Percentiles rank a stretch among this genome's conserved stretches.
Conservation (phyloP, 2,888 invertebrate species). For the Germaria angustata region DNA sequence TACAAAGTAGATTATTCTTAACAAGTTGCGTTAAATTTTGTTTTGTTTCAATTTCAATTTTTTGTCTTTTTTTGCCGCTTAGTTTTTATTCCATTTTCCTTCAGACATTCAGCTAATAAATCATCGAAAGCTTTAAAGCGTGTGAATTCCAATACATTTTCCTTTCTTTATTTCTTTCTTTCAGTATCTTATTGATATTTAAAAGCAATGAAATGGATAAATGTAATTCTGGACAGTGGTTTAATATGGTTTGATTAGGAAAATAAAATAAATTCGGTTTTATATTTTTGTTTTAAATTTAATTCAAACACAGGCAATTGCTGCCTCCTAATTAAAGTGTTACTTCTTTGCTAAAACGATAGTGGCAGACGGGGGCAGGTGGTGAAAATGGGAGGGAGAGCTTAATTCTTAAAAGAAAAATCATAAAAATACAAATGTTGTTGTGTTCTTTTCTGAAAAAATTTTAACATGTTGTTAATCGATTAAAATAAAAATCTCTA, state of each 20-base stretch:
- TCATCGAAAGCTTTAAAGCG: constrained; percentile 65
- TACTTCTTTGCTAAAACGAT: too few relatives aligned
- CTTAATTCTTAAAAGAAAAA: too few relatives aligned
- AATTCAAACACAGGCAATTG: too few relatives aligned
- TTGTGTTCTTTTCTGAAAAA: too few relatives aligned
- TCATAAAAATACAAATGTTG: too few relatives aligned
- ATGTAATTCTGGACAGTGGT: constrained; percentile 30
- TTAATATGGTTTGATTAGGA: background rate
- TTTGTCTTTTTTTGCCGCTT: background rate
- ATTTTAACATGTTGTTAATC: too few relatives aligned
- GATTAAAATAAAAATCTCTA: too few relatives aligned
- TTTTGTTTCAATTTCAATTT: background rate
- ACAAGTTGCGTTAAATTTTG: constrained; percentile 51
- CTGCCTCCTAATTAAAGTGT: too few relatives aligned
- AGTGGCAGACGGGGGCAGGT: too few relatives aligned
- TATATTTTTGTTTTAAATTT: too few relatives aligned
- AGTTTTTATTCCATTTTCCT: constrained; percentile 44
- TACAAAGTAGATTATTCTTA: constrained; percentile 51
- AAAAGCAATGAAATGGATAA: constrained; percentile 30
- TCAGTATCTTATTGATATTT: constrained; percentile 12
- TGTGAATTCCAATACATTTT: constrained; percentile 61
- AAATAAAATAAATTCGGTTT: too few relatives aligned
- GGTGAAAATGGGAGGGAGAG: too few relatives aligned
- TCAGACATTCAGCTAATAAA: constrained; percentile 60
- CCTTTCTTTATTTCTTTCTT: constrained; percentile 1